These are phyloP conservation scores for Petromus typicus DNA, from an alignment of 2,113 vertebrate genomes.

Conservation along the genomic window DNA sequence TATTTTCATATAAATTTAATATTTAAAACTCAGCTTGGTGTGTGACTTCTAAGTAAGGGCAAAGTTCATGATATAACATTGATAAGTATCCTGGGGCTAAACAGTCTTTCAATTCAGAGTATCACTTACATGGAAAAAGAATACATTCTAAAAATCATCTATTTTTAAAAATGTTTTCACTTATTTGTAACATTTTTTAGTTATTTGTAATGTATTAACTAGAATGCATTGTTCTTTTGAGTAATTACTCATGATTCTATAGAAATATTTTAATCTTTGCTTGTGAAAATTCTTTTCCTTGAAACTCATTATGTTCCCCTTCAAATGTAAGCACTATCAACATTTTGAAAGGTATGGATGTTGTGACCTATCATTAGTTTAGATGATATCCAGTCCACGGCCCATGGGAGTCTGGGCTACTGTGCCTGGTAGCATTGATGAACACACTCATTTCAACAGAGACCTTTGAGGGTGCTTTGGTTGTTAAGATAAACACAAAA, in stretches of 20 bases:
- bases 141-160: not conserved
- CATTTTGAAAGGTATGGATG: constrained; percentile 59
- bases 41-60: not conserved
- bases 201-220: not conserved
- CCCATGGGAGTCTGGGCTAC: constrained; percentile 81
- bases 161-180: not conserved
- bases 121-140: not conserved
- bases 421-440: constrained; percentile 80
- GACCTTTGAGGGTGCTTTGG: constrained; percentile 82
- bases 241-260: not conserved
- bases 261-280: not conserved
- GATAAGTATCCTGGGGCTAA: not conserved
- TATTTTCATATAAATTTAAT: constrained; percentile 4
- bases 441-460: constrained; percentile 10
- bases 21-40: not conserved
- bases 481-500: constrained; percentile 93
- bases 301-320: constrained; percentile 40
- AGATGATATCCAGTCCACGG: constrained; percentile 78
- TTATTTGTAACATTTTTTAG: not conserved
- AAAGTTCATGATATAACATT: not conserved
- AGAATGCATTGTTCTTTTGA: not conserved
- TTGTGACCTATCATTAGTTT: constrained; percentile 76
- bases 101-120: not conserved
- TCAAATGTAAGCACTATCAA: not conserved
- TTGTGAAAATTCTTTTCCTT: constrained; percentile 31